Base-by-base conservation (phyloP, 2,113 vertebrate species). In the Osmerus eperlanus region DNA sequence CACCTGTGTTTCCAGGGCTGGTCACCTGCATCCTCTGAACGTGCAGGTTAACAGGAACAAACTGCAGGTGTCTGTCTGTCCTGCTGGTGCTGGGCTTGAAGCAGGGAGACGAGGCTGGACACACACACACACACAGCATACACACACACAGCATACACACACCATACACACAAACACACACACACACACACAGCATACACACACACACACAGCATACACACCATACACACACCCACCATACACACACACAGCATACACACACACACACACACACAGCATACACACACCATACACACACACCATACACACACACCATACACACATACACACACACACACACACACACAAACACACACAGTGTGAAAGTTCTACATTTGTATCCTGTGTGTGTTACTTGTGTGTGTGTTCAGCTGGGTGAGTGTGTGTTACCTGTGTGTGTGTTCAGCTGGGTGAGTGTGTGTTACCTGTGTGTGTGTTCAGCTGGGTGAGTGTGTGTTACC, bases 61-160 rank as follows among this genome's bases (percentile, higher is more conserved):
- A 95, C 83, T 95, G 93, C 78, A 94, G 83, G 2, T 88, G 91
- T 83, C 93, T 93, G 77, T 94, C 93, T 81, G 92, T 91, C 91
- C 94, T 94, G 81, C 88, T 93, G 78, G 92, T 93, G 85, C 93
- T 95, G 74, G 94, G 91, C 85, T 94, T 94, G 78, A 95, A 95
- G 74, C 92, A 94, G 55, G 92, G 92, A 4, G 28, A 18, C 0
- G 32, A 65, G 5, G 15, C 62, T 36, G n/a, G 11, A 65, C 53
- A 65, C 62, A 65, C 0, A 65, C 14, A 59, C 53, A 59, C 1
- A 59, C 18, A 32, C 29, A 32, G 0, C 29, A 32, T 2, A 32
- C 29, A 32, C 29, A 32, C 29, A 32, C 29, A 32, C 15, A 4
- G n/a, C 56, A 59, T 15, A 59, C 53, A 59, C 56, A 59, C 11